Conservation (phyloP, 2,113 vertebrate species). For the Indicator indicator region DNA sequence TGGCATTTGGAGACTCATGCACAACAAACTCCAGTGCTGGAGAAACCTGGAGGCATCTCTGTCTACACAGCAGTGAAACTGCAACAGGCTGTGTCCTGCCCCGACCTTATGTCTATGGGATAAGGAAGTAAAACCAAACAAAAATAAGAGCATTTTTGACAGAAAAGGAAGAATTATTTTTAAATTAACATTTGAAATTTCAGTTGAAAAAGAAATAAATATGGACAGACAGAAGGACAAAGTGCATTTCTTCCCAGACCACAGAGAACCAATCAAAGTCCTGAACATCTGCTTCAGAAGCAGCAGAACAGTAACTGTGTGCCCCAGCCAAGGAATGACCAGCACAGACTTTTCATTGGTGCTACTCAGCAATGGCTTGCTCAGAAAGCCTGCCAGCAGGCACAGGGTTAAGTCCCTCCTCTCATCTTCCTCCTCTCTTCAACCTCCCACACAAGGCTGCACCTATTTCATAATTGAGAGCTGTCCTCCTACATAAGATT, state of each 20-base stretch:
- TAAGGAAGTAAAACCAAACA: not conserved
- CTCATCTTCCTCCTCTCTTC: constrained; percentile 45
- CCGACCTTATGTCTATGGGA: not conserved
- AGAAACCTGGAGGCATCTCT: not conserved
- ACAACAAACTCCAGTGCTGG: not conserved
- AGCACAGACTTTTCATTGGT: not conserved
- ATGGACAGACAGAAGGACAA: not conserved
- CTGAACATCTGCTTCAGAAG: not conserved
- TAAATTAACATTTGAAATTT: not conserved
- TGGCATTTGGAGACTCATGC: not conserved
- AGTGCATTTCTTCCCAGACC: not conserved
- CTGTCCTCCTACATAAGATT: constrained; percentile 59
- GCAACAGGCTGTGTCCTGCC: not conserved
- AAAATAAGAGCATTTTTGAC: not conserved
- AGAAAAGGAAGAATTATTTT: not conserved
- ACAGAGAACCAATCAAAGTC: not conserved
- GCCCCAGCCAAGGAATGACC: not conserved
- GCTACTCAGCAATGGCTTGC: not conserved
- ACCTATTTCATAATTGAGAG: constrained; percentile 60
- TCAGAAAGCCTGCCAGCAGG: not conserved
- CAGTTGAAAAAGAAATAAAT: not conserved
- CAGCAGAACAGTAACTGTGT: not conserved
- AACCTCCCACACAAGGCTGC: constrained; percentile 51
- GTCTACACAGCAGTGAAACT: accelerated
- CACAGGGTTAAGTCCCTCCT: constrained; percentile 26